Base-by-base conservation (phyloP, 2,888 invertebrate species). In the Calameuta pallipes region DNA sequence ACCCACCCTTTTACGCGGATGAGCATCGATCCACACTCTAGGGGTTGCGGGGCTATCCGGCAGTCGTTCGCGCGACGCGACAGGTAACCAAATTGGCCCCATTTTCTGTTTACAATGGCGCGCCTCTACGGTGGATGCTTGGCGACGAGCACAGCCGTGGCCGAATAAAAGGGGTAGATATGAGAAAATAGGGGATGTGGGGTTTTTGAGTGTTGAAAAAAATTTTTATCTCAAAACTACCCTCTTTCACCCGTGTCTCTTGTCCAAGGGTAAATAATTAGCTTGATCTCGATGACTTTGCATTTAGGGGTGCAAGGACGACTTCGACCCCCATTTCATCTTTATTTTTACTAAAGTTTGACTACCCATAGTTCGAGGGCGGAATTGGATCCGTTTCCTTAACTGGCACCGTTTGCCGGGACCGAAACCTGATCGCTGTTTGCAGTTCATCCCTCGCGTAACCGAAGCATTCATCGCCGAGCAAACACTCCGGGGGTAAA, bases 11-110 rank as follows among this genome's bases (percentile, higher is more conserved):
- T 87, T 86, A 87, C 87, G 86, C 82, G 86, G 83, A 90, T 90
- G 90, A 91, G 85, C 90, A 91, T 91, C 90, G 90, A 91, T 91
- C 89, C 88, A 88, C 87, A 87, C 85, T 86, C 85, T 86, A 85
- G 84, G 56, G 56, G 23, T 23, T 56, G 71, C 78, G 79, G 79
- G 74, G 85, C 85, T 81, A 68, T 76, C 78, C 79, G 78, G 78
- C 77, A 56, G 56, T 56, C 56, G 56, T 15, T 56, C 56, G 56
- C 56, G 56, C 83, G 81, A 78, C 79, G 81, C 74, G 81, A 82
- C 85, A 86, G 85, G 85, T 86, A 86, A 84, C 85, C 82, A 84
- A 85, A 83, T 85, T 83, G 84, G 81, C 83, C 82, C 80, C 83
- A 77, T 85, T 83, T 81, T 79, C 68, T 56, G 56, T 56, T 56